Evolutionary conservation across 2,888 invertebrate species (phyloP), one percentile per base, ranked within the genome.

Genomic region (Aricia artaxerxes): DNA sequence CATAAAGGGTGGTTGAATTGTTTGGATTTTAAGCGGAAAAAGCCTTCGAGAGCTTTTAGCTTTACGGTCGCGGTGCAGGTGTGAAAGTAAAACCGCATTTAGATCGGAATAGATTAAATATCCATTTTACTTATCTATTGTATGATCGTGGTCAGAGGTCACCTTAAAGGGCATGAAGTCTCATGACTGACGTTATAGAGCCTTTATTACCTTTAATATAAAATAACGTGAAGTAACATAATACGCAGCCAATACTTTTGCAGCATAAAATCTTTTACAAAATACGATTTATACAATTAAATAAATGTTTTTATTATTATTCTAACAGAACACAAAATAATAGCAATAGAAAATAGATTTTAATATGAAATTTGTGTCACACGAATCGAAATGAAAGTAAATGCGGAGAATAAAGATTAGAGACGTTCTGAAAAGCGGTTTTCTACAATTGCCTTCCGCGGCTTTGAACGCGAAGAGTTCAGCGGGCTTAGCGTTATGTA

Each of bases 351-450:
- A 75, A 53, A 49, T 13, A 75, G 24, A 76, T 35, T 9, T 4
- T 53, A 6, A 16, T 49, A 53, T 53, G 53, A 31, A 76, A 76
- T 31, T 16, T 13, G 16, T 76, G 49, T 76, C 24, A 16, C 49
- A 57, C 57, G 76, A 49, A 75, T 75, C 11, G 4, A 53, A 76
- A 57, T 57, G 53, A 57, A 76, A 57, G 57, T 13, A 76, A 76
- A 76, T 76, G 57, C 76, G 5, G 53, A 76, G 76, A 69, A 69
- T 69, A 69, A 69, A 69, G 69, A 69, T 69, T 69, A 69, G 69
- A 35, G 35, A 38, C 16, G 35, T 76, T 53, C 76, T 57, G 76
- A 76, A 53, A 76, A 38, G 76, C 76, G 57, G 57, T 13, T 76
- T 57, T 53, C 31, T 24, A 57, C 76, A 53, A 76, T 76, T 76